Evolutionary conservation across 2,113 vertebrate genomes (phyloP).

Genomic region (Herpetotheres cachinnans): DNA sequence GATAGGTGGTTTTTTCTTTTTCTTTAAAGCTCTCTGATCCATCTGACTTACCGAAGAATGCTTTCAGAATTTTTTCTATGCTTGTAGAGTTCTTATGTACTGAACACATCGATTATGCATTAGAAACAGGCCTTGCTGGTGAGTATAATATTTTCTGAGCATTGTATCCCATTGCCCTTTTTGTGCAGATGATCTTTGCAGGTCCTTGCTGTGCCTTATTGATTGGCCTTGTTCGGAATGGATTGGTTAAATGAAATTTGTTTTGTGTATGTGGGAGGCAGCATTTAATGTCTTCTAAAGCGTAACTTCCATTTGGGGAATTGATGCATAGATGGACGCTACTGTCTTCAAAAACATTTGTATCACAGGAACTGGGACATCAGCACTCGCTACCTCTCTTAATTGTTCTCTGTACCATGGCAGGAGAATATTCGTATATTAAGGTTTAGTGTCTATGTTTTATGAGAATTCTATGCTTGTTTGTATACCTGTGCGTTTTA

Average conservation of each 20-base stretch:
- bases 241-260: background rate
- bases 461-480: background rate
- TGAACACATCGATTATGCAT: constrained; percentile 98
- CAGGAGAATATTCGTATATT: background rate
- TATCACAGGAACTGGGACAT: background rate
- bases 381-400: background rate
- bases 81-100: constrained; percentile 97
- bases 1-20: background rate
- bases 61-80: constrained; percentile 95
- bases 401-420: background rate
- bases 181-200: background rate
- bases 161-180: constrained; percentile 4
- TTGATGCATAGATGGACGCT: background rate
- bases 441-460: background rate
- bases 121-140: constrained; percentile 98
- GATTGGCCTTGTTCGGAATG: background rate
- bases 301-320: background rate
- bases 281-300: background rate
- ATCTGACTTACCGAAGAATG: constrained; percentile 96
- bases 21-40: constrained; percentile 92
- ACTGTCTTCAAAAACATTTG: background rate
- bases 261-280: background rate
- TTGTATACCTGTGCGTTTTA: background rate
- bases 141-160: constrained; percentile 28
- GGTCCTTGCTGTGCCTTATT: background rate